A percentile compares a stretch with the other conserved stretches of the same genome.
Evolutionary conservation across 2,888 invertebrate species (phyloP).

Genomic region (Orthosia cruda): DNA sequence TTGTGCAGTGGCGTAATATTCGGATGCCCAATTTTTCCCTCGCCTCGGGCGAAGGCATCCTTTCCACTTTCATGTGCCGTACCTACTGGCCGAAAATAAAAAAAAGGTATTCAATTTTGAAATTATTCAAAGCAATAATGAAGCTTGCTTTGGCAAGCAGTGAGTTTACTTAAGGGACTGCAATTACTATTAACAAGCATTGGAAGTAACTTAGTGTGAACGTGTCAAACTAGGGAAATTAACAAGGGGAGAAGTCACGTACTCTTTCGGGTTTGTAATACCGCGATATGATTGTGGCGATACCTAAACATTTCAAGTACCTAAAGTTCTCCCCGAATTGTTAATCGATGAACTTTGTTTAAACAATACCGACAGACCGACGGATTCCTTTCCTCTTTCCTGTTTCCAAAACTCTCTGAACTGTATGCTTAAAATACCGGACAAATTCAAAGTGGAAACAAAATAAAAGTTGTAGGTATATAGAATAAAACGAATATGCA

Average conservation of each 20-base stretch:
- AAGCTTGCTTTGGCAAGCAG: not conserved
- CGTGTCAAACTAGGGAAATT: slow-evolving; percentile 41
- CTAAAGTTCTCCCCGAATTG: slow-evolving; percentile 15
- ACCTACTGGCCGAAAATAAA: slow-evolving; percentile 17
- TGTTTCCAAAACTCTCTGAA: slow-evolving; percentile 2
- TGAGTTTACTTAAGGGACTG: slow-evolving; percentile 12
- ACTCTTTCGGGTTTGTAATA: slow-evolving; percentile 8
- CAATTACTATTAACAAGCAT: slow-evolving; percentile 29
- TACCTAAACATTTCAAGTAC: slow-evolving; percentile 20
- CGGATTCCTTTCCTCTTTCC: slow-evolving; percentile 13
- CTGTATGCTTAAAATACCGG: slow-evolving; percentile 13
- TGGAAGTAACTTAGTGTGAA: slow-evolving; percentile 28
- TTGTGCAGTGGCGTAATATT: slow-evolving; percentile 40
- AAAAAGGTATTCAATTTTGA: slow-evolving; percentile 14
- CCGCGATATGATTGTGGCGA: not conserved
- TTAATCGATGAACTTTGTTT: slow-evolving; percentile 32
- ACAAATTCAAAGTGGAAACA: slow-evolving; percentile 60
- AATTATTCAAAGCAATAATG: too few species aligned
- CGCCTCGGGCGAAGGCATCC: slow-evolving; percentile 49
- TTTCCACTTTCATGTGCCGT: slow-evolving; percentile 28
- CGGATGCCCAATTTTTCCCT: slow-evolving; percentile 48
- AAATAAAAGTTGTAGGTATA: slow-evolving; percentile 68
- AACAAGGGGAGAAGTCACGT: slow-evolving; percentile 53
- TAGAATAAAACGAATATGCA: slow-evolving; percentile 62
- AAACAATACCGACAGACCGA: slow-evolving; percentile 18